Percentiles rank a stretch among this genome's conserved stretches.
Evolutionary conservation across 2,888 invertebrate genomes (phyloP).

Genomic region (Orthosia gracilis): DNA sequence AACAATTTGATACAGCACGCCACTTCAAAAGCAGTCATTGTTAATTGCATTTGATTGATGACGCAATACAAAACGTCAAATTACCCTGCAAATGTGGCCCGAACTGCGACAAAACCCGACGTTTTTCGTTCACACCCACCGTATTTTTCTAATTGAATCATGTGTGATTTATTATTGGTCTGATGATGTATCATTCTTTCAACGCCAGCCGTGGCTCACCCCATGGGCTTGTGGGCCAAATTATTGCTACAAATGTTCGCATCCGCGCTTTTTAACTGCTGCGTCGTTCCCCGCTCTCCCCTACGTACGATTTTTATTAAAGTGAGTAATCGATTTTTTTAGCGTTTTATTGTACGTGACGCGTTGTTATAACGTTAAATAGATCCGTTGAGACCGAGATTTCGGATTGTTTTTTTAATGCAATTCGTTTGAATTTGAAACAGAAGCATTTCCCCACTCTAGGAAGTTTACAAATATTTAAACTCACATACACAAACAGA

Average conservation of each 20-base stretch:
- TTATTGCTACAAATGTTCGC: slow-evolving; percentile 90
- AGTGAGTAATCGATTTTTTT: slow-evolving; percentile 83
- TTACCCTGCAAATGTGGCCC: slow-evolving; percentile 84
- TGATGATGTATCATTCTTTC: slow-evolving; percentile 91
- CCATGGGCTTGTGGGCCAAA: slow-evolving; percentile 86
- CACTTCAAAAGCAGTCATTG: slow-evolving; percentile 73
- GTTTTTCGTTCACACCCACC: slow-evolving; percentile 79
- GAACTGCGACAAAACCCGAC: slow-evolving; percentile 83
- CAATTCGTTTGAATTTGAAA: too few relatives aligned
- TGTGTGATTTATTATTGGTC: slow-evolving; percentile 91
- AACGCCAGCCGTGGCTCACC: slow-evolving; percentile 89
- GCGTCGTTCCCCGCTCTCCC: slow-evolving; percentile 78
- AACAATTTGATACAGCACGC: slow-evolving; percentile 42
- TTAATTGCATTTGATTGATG: slow-evolving; percentile 89
- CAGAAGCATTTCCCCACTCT: too few relatives aligned
- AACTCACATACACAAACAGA: too few relatives aligned
- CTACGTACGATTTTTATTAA: slow-evolving; percentile 83
- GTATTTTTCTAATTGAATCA: slow-evolving; percentile 91
- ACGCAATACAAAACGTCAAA: slow-evolving; percentile 87
- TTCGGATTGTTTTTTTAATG: slow-evolving; percentile 16
- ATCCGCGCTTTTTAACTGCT: slow-evolving; percentile 87
- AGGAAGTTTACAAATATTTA: too few relatives aligned
- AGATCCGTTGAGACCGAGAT: slow-evolving; percentile 47
- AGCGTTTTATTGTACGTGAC: slow-evolving; percentile 75
- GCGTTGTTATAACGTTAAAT: slow-evolving; percentile 69